Base-by-base conservation (phyloP, 2,888 invertebrate species). In the Thera obeliscata region DNA sequence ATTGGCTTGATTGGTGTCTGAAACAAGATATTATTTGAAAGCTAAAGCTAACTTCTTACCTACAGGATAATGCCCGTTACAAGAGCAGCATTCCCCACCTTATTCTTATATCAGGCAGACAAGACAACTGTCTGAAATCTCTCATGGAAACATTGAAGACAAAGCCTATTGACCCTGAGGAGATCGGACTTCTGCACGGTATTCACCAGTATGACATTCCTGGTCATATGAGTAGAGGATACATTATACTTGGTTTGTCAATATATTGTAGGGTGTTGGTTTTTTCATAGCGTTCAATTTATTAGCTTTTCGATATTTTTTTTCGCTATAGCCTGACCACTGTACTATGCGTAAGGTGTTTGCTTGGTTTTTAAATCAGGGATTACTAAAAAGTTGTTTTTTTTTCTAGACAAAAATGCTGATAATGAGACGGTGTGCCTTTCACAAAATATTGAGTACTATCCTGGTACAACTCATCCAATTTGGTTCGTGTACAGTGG, bases 161-260 rank as follows among this genome's bases (percentile, higher is more conserved):
- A 2, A 74, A 76, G 0, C 81, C 87, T 0, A 76, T 91, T 2
- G 94, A 94, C 74, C 85, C 89, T 0, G 94, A 94, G 72, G 90
- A 91, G 70, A 83, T 91, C 9, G 87, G 84, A 9, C 80, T 95
- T 1, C 80, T 94, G 5, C 92, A 94, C 69, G 87, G 87, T 61
- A 84, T 94, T 7, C 92, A 93, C 71, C 80, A 87, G 2, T 86
- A 80, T 66, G 87, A 90, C 3, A 93, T 94, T 59, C 80, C 88
- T 65, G 94, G 95, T 0, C 95, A 96, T 81, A 93, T 95, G 43
- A 95, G 94, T 81, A 88, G 96, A 76, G 96, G 96, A 2, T 96
- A 93, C 79, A 87, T 94, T n/a, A 80, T 96, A 52, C 77, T 91
- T 12, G 81, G 87, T 86, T 76, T 73, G 72, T 49, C 36, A 33